A percentile compares a stretch with the other conserved stretches of the same genome.
Conservation (phyloP, 1,140 invertebrate species). For the Thalassaphorura encarpata region DNA sequence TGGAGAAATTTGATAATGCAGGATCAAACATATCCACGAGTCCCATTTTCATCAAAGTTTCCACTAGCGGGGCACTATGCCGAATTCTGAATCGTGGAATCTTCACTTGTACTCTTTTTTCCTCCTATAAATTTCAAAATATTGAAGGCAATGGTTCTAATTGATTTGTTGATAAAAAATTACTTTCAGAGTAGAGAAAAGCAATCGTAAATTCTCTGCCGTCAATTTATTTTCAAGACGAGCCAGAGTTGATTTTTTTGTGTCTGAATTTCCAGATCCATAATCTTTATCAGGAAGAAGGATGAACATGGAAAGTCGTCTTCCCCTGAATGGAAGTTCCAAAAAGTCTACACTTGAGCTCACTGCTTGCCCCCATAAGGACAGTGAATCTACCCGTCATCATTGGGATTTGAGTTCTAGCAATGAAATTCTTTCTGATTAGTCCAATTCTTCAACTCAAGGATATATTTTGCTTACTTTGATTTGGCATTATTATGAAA, state of each 20-base stretch:
- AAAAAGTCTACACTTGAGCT: slow-evolving; percentile 36
- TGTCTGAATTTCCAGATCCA: neutral
- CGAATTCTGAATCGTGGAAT: slow-evolving; percentile 35
- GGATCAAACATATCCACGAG: slow-evolving; percentile 33
- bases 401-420: slow-evolving; percentile 38
- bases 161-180: neutral
- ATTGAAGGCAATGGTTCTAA: neutral
- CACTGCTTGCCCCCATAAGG: slow-evolving; percentile 34
- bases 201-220: slow-evolving; percentile 34
- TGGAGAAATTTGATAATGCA: slow-evolving; percentile 28
- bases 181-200: slow-evolving; percentile 36
- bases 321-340: slow-evolving; percentile 35
- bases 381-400: slow-evolving; percentile 37
- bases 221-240: slow-evolving; percentile 34
- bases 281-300: slow-evolving; percentile 36
- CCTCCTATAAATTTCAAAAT: slow-evolving; percentile 29
- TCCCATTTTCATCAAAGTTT: slow-evolving; percentile 34
- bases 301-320: slow-evolving; percentile 36
- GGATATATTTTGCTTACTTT: slow-evolving; percentile 3
- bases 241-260: slow-evolving; percentile 12
- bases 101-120: slow-evolving; percentile 12
- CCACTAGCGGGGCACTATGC: slow-evolving; percentile 26
- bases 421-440: slow-evolving; percentile 7
- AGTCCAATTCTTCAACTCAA: neutral
- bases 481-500: slow-evolving; percentile 33